Evolutionary conservation across 1,140 invertebrate species (phyloP), one percentile per base, ranked within the genome.

Genomic region (Psix sp.): DNA sequence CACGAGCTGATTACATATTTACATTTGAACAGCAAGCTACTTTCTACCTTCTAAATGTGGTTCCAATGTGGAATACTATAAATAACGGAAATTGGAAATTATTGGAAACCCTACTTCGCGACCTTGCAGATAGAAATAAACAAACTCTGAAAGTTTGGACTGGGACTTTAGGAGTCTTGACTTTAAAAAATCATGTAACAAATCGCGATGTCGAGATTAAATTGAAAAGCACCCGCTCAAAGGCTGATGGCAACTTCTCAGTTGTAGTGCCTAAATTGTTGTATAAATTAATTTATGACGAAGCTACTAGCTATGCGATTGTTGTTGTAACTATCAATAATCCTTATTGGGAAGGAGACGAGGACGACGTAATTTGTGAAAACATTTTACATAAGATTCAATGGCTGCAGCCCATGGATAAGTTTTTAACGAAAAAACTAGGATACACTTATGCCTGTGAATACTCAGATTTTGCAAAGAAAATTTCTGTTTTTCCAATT

Each of bases 51-150:
- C 11, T 10, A 1, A 67, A 67, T 26, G 45, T 51, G 0, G 38
- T 49, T 14, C 63, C 63, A 3, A 67, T 57, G 38, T 67, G 63
- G 63, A 57, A 16, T 14, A 36, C 36, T 1, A 43, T 67, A 3
- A 57, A 67, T 10, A 1, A 9, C 6, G 52, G 63, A 3, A 51
- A 51, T n/a, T 66, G 62, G 62, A 3, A 11, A 0, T 11, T 3
- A 2, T n/a, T 66, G 0, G 62, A 66, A 51, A 18, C 0, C 0
- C 33, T 35, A 5, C 35, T 49, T 5, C 40, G 62, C 13, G 7
- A 9, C 0, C 26, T 48, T 0, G 21, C 62, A 0, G 4, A 7
- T 5, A 11, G 6, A 0, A n/a, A n/a, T 1, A 9, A 46, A 10
- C 13, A 5, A 29, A 7, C 5, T 1, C 9, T 66, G 0, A 0